These are phyloP conservation scores for Aptenodytes patagonicus DNA, from an alignment of 2,113 vertebrate genomes.

Conservation along the genomic window DNA sequence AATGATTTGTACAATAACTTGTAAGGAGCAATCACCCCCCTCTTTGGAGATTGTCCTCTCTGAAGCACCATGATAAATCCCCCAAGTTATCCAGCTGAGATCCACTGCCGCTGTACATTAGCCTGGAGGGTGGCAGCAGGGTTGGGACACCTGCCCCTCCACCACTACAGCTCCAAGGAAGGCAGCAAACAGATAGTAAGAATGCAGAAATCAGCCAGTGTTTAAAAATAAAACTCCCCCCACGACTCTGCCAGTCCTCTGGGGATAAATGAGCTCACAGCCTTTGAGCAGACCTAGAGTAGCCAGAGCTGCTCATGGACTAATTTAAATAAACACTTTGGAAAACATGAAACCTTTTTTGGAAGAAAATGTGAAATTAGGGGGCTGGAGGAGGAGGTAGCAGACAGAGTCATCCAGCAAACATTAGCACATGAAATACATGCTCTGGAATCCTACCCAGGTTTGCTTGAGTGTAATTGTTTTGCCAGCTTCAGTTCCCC, in stretches of 20 bases:
- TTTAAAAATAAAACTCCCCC: slow-evolving; percentile 41
- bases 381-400: not conserved
- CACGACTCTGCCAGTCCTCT: not conserved
- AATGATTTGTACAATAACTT: not conserved
- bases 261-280: slow-evolving; percentile 45
- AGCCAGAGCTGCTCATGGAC: not conserved
- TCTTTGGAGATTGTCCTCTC: not conserved
- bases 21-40: not conserved
- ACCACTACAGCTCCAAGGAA: not conserved
- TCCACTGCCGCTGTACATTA: fast-evolving
- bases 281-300: not conserved
- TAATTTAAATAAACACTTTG: slow-evolving; percentile 43
- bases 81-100: not conserved
- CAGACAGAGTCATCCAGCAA: slow-evolving; percentile 40
- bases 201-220: not conserved
- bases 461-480: not conserved
- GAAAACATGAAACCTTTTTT: slow-evolving; percentile 60
- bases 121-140: not conserved
- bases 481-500: not conserved
- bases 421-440: slow-evolving; percentile 35
- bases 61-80: not conserved
- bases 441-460: slow-evolving; percentile 22
- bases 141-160: not conserved
- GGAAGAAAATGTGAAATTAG: slow-evolving; percentile 55
- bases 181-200: not conserved